phyloP scores from a whole-genome alignment of 2,113 vertebrate genomes.

The Pollimyrus isidori region DNA sequence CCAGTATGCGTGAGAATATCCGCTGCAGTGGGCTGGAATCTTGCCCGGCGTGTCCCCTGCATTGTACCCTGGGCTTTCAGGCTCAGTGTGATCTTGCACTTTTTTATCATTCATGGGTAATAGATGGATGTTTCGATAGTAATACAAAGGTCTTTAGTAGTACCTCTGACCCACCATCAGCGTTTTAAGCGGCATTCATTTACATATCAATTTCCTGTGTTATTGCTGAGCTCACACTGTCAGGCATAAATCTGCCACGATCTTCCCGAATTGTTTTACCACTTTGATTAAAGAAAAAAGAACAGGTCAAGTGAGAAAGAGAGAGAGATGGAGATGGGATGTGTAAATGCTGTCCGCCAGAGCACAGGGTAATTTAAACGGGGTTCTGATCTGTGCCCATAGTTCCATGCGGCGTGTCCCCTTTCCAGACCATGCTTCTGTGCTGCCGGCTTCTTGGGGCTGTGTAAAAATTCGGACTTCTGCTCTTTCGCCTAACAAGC shows the following conservation, averaged over 20 bases:
- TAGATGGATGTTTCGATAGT: not conserved
- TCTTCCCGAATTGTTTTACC: not conserved
- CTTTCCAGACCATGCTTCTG: not conserved
- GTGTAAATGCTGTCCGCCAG: not conserved
- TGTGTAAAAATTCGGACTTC: not conserved
- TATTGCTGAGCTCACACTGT: not conserved
- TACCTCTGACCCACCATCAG: not conserved
- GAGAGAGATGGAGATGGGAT: not conserved
- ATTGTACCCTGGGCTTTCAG: not conserved
- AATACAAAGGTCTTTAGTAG: not conserved
- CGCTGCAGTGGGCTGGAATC: not conserved
- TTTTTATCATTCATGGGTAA: not conserved
- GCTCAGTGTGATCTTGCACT: not conserved
- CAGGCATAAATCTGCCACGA: not conserved
- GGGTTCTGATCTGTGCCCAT: not conserved
- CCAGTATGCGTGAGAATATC: not conserved
- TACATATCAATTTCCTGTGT: not conserved
- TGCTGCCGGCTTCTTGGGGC: not conserved
- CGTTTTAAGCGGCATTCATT: not conserved
- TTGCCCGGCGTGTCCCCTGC: not conserved
- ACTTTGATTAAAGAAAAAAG: not conserved
- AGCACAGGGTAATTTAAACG: not conserved
- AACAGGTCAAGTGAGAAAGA: not conserved
- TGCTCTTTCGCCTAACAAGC: not conserved
- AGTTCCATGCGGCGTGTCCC: not conserved